Percentiles rank a stretch among this genome's conserved stretches.
Evolutionary conservation across 2,113 vertebrate species (phyloP).

Genomic region (Corvus cornix): DNA sequence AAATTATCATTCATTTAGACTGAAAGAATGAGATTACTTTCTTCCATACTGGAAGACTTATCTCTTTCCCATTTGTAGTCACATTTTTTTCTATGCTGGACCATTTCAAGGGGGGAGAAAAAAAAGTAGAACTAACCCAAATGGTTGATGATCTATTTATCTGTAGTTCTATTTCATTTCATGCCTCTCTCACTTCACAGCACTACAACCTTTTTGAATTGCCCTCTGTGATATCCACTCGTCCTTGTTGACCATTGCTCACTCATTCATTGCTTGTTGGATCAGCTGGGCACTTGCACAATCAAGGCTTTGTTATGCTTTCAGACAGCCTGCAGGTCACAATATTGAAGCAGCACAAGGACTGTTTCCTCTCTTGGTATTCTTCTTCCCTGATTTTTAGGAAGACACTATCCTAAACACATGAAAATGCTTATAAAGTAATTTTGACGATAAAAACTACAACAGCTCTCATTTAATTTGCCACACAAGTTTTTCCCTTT

Average conservation of each 20-base stretch:
- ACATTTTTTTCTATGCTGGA: background rate
- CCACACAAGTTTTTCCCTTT: background rate
- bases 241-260: constrained; percentile 66
- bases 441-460: background rate
- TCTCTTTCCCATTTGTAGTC: background rate
- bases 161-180: constrained; percentile 13
- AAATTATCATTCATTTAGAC: background rate
- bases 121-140: background rate
- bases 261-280: constrained; percentile 70
- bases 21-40: background rate
- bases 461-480: background rate
- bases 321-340: constrained; percentile 67
- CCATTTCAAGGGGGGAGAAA: background rate
- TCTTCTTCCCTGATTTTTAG: constrained; percentile 24
- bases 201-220: constrained; percentile 56
- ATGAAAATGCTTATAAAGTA: background rate
- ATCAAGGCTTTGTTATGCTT: constrained; percentile 62
- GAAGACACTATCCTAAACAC: background rate
- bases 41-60: background rate
- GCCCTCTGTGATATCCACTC: constrained; percentile 63
- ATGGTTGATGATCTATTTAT: background rate
- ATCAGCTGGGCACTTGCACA: constrained; percentile 71
- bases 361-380: constrained; percentile 54
- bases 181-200: constrained; percentile 41
- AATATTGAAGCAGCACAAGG: constrained; percentile 69